Evolutionary conservation across 2,797 vertebrate species (phyloP), one percentile per base, ranked within the genome.

Genomic region (Premnoplex brunnescens): DNA sequence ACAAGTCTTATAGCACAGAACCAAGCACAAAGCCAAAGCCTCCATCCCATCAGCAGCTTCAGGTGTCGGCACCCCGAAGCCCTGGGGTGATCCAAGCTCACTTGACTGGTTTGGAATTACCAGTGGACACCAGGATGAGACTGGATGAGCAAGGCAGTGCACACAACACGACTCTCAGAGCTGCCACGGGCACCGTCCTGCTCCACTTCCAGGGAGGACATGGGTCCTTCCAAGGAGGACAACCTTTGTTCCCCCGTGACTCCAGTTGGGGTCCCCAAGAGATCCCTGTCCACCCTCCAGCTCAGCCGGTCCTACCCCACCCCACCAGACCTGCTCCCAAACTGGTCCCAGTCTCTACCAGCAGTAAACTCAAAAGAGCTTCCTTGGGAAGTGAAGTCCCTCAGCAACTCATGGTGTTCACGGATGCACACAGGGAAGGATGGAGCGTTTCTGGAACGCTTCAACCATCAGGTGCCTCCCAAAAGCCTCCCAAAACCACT

Each of bases 401-500:
- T 30, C 1, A 32, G 78, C 0, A 7, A 46, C 30, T 49, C 3
- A 2, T 0, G 3, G 52, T 3, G 1, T 11, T 43, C 36, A 18
- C 2, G 6, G 79, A 10, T 4, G 14, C 39, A 9, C 3, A 7
- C 2, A 3, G 54, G 48, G 24, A 58, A 36, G 66, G 73, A 73
- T 9, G 12, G 56, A 64, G 28, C 0, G 0, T 10, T 75, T 34
- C 68, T 39, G 39, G 27, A 51, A 52, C 2, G 0, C 14, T 73
- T 49, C 48, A 59, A 11, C 8, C 16, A 15, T 2, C 43, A 11
- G 43, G 11, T 1, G 9, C 71, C n/a, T 67, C 52, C 30, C 74
- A 30, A 34, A 21, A 43, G 10, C 11, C 21, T 58, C 78, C 64
- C 67, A 2, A 43, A 48, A n/a, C 5, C 63, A 9, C 34, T 8